phyloP scores from a whole-genome alignment of 2,113 vertebrate genomes.

The Sarotherodon lohbergeri region DNA sequence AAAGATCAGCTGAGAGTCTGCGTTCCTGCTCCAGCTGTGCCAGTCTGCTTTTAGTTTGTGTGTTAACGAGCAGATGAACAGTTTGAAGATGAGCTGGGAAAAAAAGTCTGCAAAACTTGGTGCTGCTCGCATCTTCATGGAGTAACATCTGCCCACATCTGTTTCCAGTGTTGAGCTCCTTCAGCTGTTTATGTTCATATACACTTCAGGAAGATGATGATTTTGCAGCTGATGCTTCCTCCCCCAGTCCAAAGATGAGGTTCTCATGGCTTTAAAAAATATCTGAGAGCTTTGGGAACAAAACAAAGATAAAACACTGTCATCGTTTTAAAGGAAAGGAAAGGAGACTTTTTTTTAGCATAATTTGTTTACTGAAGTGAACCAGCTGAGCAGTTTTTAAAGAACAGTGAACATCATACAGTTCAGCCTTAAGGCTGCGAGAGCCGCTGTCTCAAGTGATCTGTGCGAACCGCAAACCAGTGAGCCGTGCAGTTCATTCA shows the following conservation, averaged over 20 bases:
- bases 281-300: background rate
- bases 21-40: background rate
- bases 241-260: accelerated
- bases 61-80: background rate
- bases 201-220: background rate
- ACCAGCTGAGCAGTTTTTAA: background rate
- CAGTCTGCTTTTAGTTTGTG: accelerated
- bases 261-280: background rate
- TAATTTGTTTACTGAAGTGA: background rate
- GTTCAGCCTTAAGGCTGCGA: background rate
- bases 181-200: background rate
- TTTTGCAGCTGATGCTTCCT: background rate
- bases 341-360: accelerated
- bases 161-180: background rate
- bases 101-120: background rate
- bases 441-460: background rate
- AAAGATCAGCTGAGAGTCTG: background rate
- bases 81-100: accelerated
- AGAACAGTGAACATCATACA: background rate
- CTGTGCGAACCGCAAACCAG: background rate
- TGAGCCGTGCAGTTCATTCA: background rate
- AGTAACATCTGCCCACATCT: background rate
- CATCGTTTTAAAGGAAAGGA: background rate
- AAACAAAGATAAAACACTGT: background rate
- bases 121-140: background rate